A percentile compares a stretch with the other conserved stretches of the same genome.
Conservation (phyloP, 2,797 vertebrate genomes). For the Salmo trutta region DNA sequence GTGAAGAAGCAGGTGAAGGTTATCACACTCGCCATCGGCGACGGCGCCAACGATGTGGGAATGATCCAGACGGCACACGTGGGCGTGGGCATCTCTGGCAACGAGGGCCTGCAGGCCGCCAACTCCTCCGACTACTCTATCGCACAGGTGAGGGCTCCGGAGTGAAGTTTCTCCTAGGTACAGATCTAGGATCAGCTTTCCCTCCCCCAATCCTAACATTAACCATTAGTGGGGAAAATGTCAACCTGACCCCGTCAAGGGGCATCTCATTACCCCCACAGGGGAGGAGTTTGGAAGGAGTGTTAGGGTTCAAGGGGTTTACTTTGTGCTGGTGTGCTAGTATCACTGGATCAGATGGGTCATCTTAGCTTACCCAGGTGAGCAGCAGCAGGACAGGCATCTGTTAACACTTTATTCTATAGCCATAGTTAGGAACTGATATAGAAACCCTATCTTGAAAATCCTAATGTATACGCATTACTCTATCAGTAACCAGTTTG, state of each 20-base stretch:
- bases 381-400: constrained; percentile 35
- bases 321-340: background rate
- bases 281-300: background rate
- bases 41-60: constrained; percentile 97
- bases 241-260: background rate
- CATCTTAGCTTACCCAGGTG: background rate
- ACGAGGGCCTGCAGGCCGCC: constrained; percentile 96
- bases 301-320: background rate
- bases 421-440: background rate
- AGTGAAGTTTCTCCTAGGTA: background rate
- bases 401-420: constrained; percentile 48
- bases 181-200: background rate
- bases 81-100: constrained; percentile 96
- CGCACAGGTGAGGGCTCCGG: constrained; percentile 83
- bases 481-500: constrained; percentile 43
- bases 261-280: background rate
- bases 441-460: constrained; percentile 26
- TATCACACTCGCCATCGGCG: constrained; percentile 94
- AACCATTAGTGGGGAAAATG: background rate
- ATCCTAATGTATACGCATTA: no score
- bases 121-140: constrained; percentile 99
- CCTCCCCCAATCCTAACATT: no score
- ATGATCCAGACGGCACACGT: constrained; percentile 99
- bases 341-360: background rate
- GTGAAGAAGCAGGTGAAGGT: constrained; percentile 98